Percentiles rank a stretch among this genome's conserved stretches.
phyloP scores from a whole-genome alignment of 64 coral and sea anemone species.

The Dendronephthya gigantea region DNA sequence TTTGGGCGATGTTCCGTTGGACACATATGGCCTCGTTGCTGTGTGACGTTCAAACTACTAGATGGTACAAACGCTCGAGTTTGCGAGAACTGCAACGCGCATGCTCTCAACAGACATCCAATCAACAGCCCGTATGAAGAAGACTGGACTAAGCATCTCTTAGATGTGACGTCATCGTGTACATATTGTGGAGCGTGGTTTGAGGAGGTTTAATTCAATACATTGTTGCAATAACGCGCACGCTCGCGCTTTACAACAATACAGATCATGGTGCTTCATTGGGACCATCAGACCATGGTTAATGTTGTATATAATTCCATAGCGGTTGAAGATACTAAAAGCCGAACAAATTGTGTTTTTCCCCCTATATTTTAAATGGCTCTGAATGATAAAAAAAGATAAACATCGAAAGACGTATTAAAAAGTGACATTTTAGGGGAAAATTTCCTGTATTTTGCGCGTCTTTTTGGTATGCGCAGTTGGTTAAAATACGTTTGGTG shows the following conservation, averaged over 20 bases:
- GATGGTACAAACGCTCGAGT: neutral
- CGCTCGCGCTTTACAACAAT: no score
- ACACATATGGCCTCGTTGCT: neutral
- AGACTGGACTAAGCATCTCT: slow-evolving; percentile 4
- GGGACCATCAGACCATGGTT: no score
- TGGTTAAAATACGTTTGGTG: neutral
- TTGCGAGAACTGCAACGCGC: neutral
- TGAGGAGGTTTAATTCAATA: neutral
- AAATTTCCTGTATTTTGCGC: no score
- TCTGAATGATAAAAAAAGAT: no score
- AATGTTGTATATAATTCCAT: no score
- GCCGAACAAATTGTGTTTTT: no score
- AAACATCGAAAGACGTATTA: no score
- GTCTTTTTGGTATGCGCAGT: neutral
- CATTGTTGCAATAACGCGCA: no score
- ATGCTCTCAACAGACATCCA: neutral
- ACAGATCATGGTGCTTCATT: no score
- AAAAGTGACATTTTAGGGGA: no score
- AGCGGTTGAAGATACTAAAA: no score
- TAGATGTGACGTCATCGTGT: neutral
- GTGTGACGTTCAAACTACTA: neutral
- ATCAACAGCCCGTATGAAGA: neutral
- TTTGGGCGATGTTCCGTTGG: neutral
- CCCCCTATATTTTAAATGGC: no score
- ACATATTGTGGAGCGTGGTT: neutral